Percentiles rank a stretch among this genome's conserved stretches.
Evolutionary conservation across 2,888 invertebrate species (phyloP).

Genomic region (Fabriciana adippe): DNA sequence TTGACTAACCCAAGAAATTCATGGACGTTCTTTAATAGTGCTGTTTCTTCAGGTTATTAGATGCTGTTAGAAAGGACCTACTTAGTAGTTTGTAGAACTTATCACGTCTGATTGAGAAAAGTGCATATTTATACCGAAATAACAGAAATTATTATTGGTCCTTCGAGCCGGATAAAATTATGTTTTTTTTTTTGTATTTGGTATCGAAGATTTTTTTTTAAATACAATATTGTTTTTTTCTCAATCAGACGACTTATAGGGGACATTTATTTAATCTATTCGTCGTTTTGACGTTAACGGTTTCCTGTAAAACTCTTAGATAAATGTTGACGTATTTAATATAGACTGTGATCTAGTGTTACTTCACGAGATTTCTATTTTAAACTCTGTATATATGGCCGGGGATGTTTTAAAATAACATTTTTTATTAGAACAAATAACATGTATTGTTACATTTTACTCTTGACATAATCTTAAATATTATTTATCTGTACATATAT

Average conservation of each 20-base stretch:
- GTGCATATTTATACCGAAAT: slow-evolving; percentile 8
- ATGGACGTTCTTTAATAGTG: slow-evolving; percentile 30
- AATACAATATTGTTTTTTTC: slow-evolving; percentile 12
- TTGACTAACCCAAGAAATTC: slow-evolving; percentile 55
- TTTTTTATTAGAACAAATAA: neutral
- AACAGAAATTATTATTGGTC: neutral
- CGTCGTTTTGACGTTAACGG: slow-evolving; percentile 63
- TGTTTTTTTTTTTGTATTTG: neutral
- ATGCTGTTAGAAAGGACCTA: slow-evolving; percentile 53
- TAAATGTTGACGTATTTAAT: slow-evolving; percentile 75
- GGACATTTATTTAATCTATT: slow-evolving; percentile 49
- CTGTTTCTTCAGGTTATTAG: slow-evolving; percentile 31
- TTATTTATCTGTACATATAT: slow-evolving; percentile 3
- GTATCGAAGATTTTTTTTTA: neutral
- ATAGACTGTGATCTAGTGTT: slow-evolving; percentile 81
- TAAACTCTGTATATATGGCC: slow-evolving; percentile 53
- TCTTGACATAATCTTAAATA: neutral
- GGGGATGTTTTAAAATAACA: slow-evolving; percentile 30
- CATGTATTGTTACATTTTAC: neutral
- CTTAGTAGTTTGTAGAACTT: slow-evolving; percentile 32
- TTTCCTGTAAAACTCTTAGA: slow-evolving; percentile 66
- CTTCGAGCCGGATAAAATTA: slow-evolving; percentile 29
- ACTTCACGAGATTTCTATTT: slow-evolving; percentile 78
- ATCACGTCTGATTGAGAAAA: slow-evolving; percentile 31
- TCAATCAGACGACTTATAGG: slow-evolving; percentile 24